Evolutionary conservation across 2,113 vertebrate species (phyloP).

Genomic region (Brachypodius melanocephalos): DNA sequence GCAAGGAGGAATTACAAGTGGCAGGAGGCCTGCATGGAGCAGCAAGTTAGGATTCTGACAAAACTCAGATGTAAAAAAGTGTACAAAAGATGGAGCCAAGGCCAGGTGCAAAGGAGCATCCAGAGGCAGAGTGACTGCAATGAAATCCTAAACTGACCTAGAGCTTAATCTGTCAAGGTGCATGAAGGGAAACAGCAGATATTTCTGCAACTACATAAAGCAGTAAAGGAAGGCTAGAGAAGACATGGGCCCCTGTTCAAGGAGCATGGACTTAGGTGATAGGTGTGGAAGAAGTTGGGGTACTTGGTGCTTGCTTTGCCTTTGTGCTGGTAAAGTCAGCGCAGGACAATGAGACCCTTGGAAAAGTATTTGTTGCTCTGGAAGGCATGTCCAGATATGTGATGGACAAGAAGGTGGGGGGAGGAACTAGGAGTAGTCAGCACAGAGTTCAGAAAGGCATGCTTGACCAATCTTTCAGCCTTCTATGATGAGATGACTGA

Average conservation of each 20-base stretch:
- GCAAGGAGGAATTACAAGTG: neutral
- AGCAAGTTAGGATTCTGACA: neutral
- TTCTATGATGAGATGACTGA: neutral
- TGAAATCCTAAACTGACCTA: neutral
- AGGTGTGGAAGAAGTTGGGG: neutral
- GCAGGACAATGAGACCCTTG: neutral
- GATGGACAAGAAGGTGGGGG: neutral
- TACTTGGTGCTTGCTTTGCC: neutral
- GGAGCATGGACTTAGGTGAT: neutral
- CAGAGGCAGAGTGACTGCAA: neutral
- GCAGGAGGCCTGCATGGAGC: neutral
- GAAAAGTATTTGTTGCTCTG: neutral
- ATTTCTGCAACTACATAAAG: neutral
- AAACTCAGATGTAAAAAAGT: neutral
- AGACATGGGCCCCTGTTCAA: neutral
- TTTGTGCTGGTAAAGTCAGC: neutral
- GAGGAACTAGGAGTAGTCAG: neutral
- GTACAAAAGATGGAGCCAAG: neutral
- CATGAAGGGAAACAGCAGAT: neutral
- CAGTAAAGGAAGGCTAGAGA: neutral
- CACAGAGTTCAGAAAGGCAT: neutral
- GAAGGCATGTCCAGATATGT: neutral
- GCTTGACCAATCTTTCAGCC: neutral
- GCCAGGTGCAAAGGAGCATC: neutral
- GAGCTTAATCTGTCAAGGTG: neutral